Base-by-base conservation (phyloP, 2,113 vertebrate genomes). In the Zootoca vivipara region DNA sequence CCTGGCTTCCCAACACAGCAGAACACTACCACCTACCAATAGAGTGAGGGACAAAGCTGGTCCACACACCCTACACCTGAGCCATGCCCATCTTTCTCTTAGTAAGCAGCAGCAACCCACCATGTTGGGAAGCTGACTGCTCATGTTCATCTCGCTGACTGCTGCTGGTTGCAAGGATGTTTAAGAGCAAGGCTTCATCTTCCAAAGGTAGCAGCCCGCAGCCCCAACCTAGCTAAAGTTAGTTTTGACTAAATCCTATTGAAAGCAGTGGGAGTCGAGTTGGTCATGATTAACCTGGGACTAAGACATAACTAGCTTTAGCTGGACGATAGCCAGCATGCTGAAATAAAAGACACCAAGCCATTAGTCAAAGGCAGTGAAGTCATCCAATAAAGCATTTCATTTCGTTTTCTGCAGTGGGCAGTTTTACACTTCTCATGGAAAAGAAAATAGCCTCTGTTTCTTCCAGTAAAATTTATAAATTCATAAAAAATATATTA, bases 291-390 rank as follows among this genome's bases (percentile, higher is more conserved):
- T 79, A 52, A 56, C 22, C 18, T 78, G 62, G 30, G 40, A 79
- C 65, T 69, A 26, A 42, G 46, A 42, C 6, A n/a, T 7, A 81
- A 65, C 20, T 64, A 82, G 16, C 30, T 64, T 46, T 65, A 74
- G 56, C 13, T 87, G 70, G 69, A 40, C 46, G 52, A 65, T 28
- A 52, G 79, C 6, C 18, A 67, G 18, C 74, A 86, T n/a, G 0
- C 9, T 26, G 78, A 90, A 87, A 46, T 33, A 58, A 30, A 88
- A 87, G 67, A 7, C 6, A 69, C 83, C 24, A 78, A 83, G 3
- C n/a, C 87, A 65, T 52, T 65, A 28, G 16, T 26, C 58, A 85
- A 89, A 91, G 85, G 24, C 13, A 83, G 65, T 15, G 80, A 26
- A 7, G 73, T 83, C 46, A 70, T 1, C 0, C 67, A 87, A 33